Evolutionary conservation across 2,797 vertebrate species (phyloP).

Genomic region (Melopsittacus undulatus): DNA sequence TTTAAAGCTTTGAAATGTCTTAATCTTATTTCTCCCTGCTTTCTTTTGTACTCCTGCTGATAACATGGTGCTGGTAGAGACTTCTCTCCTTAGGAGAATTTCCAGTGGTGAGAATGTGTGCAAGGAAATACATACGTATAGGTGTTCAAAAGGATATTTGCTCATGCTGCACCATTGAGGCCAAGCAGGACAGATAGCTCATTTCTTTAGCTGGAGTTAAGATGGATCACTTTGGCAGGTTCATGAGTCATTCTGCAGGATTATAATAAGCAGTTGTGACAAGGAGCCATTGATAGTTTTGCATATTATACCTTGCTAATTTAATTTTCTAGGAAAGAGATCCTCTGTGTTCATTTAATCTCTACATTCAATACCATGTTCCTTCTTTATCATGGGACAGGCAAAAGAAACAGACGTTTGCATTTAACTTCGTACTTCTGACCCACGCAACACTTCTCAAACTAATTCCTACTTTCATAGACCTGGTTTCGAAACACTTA

Average conservation of each 20-base stretch:
- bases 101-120: neutral
- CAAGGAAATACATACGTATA: accelerated
- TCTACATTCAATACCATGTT: neutral
- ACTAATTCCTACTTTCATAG: neutral
- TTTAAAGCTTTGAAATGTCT: neutral
- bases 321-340: neutral
- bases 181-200: neutral
- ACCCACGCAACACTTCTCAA: neutral
- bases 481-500: neutral
- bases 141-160: neutral
- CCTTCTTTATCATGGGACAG: neutral
- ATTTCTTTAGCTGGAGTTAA: neutral
- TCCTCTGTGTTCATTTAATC: neutral
- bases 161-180: neutral
- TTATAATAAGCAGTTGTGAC: neutral
- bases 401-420: neutral
- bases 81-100: neutral
- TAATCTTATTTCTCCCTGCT: neutral
- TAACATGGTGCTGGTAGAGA: neutral
- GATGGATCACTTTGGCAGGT: neutral
- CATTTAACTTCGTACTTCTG: neutral
- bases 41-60: neutral
- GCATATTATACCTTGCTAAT: neutral
- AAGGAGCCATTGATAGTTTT: neutral
- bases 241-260: neutral